A percentile compares a stretch with the other conserved stretches of the same genome.
These are phyloP conservation scores for Doris montereyensis DNA, from an alignment of 2,888 invertebrate genomes.

Conservation along the genomic window DNA sequence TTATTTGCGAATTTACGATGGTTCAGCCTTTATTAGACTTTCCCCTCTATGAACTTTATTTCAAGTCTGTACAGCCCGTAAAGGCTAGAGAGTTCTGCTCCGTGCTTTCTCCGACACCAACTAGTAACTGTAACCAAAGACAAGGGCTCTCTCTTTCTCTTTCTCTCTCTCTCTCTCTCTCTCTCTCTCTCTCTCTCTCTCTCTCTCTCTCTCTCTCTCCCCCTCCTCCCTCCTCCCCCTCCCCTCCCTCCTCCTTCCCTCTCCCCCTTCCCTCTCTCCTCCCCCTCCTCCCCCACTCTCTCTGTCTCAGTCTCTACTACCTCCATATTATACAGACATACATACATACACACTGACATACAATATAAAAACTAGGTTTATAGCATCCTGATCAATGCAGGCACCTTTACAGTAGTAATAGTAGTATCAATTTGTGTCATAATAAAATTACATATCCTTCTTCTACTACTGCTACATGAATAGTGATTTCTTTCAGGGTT, in stretches of 20 bases:
- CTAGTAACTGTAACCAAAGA: background rate
- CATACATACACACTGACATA: too few relatives aligned
- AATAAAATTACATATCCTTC: background rate
- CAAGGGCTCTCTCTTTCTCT: background rate
- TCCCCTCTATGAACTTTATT: too few relatives aligned
- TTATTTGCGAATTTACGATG: too few relatives aligned
- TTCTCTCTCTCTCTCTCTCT: background rate
- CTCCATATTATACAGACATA: too few relatives aligned
- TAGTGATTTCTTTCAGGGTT: background rate
- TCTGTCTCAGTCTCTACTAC: too few relatives aligned
- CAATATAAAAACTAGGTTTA: too few relatives aligned
- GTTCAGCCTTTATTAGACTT: too few relatives aligned
- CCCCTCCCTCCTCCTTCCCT: background rate
- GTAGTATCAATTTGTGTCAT: background rate
- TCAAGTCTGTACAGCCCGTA: too few relatives aligned
- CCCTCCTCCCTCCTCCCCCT: background rate
- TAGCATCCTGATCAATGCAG: background rate
- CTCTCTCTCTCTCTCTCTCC: background rate
- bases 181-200: background rate
- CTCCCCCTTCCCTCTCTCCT: background rate
- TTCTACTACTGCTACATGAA: background rate
- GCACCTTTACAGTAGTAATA: background rate
- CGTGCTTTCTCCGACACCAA: too few relatives aligned
- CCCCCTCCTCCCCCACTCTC: background rate
- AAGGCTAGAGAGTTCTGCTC: too few relatives aligned